Evolutionary conservation across 2,888 invertebrate species (phyloP), one percentile per base, ranked within the genome.

Genomic region (Patella depressa): DNA sequence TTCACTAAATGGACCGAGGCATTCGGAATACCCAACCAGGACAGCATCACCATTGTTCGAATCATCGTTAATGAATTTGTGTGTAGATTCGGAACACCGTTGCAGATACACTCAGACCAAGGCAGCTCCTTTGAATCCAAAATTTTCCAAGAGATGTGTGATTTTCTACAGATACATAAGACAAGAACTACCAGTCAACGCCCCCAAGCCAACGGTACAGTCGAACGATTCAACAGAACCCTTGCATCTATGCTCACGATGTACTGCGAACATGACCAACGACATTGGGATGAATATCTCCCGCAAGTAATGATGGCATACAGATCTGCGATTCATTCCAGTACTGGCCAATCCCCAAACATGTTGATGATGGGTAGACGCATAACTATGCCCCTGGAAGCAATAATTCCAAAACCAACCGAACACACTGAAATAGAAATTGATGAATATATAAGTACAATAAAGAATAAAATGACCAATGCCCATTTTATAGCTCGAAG

Each of bases 241-340:
- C 76, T 82, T 15, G 34, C 53, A 3, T 34, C 73, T 3, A 80
- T 79, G 78, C 34, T 79, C 5, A 76, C 71, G 9, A 71, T 76
- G 59, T 77, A 76, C 29, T 78, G 77, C 53, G 17, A 77, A 69
- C 29, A 54, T 24, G 34, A 80, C 2, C 78, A 82, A 71, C 73
- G 59, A 7, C 12, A 77, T 14, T 82, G 77, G 81, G 81, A 83
- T 55, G 45, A 15, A 9, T 78, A 78, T 53, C 76, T 82, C 2
- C 81, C 76, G 3, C 79, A 82, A 17, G 73, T 82, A 3, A 74
- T 80, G 76, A 82, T 83, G 79, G 80, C 80, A 15, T 83, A 83
- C 59, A 54, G 79, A 69, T 77, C 81, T 3, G 77, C 78, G 5
- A 59, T 70, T 2, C 80, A 83, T 54, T 29, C 70, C 11, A 76